Conservation (phyloP, 2,113 vertebrate species). For the Serinus canaria region DNA sequence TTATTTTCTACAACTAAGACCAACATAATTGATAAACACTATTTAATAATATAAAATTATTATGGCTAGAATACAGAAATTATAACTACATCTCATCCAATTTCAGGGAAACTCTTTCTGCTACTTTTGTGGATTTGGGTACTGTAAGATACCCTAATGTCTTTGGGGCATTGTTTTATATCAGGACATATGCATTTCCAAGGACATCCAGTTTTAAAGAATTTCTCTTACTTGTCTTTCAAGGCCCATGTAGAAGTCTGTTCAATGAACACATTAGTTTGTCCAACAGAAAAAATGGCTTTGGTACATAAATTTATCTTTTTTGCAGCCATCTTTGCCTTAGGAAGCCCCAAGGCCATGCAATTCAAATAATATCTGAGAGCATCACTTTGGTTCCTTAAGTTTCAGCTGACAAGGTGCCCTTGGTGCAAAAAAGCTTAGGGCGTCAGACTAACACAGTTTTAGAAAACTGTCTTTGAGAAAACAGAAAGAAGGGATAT, state of each 20-base stretch:
- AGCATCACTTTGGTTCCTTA: conserved; percentile 40
- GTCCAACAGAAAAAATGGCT: conserved; percentile 55
- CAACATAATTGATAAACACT: background rate
- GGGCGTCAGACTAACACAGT: background rate
- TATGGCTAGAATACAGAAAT: background rate
- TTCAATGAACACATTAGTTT: conserved; percentile 31
- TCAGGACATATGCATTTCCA: conserved; percentile 16
- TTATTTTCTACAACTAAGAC: background rate
- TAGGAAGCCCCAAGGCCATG: conserved; percentile 65
- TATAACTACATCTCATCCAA: background rate
- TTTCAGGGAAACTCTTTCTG: background rate
- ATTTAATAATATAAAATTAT: background rate
- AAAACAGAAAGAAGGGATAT: background rate
- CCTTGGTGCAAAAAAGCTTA: conserved; percentile 61
- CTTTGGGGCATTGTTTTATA: conserved; percentile 43
- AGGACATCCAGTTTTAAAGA: conserved; percentile 45
- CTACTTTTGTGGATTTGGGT: background rate
- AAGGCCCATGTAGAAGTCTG: conserved; percentile 44
- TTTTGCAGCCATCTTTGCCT: conserved; percentile 58
- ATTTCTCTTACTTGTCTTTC: conserved; percentile 30
- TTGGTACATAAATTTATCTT: conserved; percentile 62
- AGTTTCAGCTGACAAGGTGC: conserved; percentile 61
- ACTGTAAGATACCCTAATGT: background rate
- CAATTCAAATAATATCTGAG: conserved; percentile 50
- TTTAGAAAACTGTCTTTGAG: conserved; percentile 25